Evolutionary conservation across 1,140 invertebrate genomes (phyloP).

Genomic region (Campodea augens): DNA sequence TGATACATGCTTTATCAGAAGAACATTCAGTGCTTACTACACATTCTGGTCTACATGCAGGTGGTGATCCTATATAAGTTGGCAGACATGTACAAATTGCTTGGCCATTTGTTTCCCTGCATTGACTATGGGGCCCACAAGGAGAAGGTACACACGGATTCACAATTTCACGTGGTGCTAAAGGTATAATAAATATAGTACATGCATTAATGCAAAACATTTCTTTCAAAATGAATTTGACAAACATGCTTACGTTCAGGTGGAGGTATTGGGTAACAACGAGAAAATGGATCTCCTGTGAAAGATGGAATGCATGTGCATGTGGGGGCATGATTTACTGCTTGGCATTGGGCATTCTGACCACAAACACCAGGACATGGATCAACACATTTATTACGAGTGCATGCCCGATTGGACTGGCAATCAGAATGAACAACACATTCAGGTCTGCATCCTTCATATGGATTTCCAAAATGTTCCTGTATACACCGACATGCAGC

Average conservation of each 20-base stretch:
- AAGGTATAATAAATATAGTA: no score
- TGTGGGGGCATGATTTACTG: conserved; percentile 62
- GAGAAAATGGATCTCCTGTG: conserved; percentile 58
- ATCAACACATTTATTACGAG: conserved; percentile 58
- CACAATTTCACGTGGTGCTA: conserved; percentile 18
- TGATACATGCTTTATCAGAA: conserved; percentile 53
- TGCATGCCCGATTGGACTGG: conserved; percentile 53
- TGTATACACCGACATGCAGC: conserved; percentile 40
- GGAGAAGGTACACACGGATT: conserved; percentile 50
- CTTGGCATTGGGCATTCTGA: conserved; percentile 62
- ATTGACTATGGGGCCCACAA: conserved; percentile 59
- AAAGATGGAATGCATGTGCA: conserved; percentile 54
- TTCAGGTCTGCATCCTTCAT: conserved; percentile 56
- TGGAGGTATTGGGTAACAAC: conserved; percentile 31
- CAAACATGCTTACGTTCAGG: conserved; percentile 10
- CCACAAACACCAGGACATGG: conserved; percentile 64
- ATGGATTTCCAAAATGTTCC: conserved; percentile 58
- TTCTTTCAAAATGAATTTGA: conserved; percentile 13
- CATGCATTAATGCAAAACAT: conserved; percentile 10
- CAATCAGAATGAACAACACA: conserved; percentile 65
- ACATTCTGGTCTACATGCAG: conserved; percentile 61
- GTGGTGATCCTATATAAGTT: conserved; percentile 53
- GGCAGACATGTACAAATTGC: conserved; percentile 59
- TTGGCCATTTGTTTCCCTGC: conserved; percentile 44
- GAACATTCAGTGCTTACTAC: conserved; percentile 63